Conservation (phyloP, 2,113 vertebrate genomes). For the Uropsilus gracilis region DNA sequence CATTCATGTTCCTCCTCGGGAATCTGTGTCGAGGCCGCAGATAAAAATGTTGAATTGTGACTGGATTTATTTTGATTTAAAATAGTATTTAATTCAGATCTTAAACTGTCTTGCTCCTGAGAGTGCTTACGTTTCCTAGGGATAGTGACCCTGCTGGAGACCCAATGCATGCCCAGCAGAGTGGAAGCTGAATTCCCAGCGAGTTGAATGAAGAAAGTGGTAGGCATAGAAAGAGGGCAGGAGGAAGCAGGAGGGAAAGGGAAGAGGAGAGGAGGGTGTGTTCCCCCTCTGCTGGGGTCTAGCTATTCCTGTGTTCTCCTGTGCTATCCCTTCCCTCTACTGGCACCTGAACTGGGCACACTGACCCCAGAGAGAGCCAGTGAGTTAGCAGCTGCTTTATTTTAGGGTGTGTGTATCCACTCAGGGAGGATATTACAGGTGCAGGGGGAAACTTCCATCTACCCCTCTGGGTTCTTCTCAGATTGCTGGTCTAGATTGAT, state of each 20-base stretch:
- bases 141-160: too few species aligned
- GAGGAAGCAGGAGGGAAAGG: not conserved
- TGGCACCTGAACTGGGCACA: too few species aligned
- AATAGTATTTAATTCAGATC: not conserved
- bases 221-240: not conserved
- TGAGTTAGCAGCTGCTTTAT: not conserved
- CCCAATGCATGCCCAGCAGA: not conserved
- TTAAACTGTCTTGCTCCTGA: not conserved
- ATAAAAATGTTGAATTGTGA: not conserved
- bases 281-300: not conserved
- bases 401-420: not conserved
- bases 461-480: too few species aligned
- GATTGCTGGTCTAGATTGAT: too few species aligned
- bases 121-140: not conserved
- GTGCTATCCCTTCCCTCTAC: not conserved
- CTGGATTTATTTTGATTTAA: not conserved
- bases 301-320: too few species aligned
- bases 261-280: not conserved
- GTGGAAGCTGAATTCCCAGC: constrained; percentile 26
- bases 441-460: too few species aligned
- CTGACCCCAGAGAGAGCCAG: not conserved
- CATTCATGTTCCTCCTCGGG: not conserved
- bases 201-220: not conserved
- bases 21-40: not conserved
- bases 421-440: not conserved